These are phyloP conservation scores for Poeciliopsis occidentalis DNA, from an alignment of 2,113 vertebrate species.

Conservation along the genomic window DNA sequence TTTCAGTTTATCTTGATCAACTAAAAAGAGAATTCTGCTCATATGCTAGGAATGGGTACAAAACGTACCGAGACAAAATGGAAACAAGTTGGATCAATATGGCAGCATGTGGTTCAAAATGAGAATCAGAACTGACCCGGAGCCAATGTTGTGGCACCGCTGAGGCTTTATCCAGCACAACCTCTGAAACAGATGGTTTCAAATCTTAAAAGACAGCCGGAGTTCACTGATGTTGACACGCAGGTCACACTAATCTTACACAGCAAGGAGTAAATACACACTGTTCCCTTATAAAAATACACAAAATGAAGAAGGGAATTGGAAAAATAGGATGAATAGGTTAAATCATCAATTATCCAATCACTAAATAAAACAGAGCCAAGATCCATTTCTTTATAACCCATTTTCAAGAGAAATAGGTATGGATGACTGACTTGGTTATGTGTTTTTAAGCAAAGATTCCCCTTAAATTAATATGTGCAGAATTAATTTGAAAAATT, in stretches of 20 bases:
- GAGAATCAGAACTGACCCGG: neutral
- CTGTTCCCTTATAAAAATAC: neutral
- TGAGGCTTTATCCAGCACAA: slow-evolving; percentile 2
- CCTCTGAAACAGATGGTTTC: slow-evolving; percentile 39
- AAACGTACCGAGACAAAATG: neutral
- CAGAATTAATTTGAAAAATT: neutral
- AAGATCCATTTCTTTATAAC: neutral
- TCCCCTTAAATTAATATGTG: neutral
- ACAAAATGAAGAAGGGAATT: neutral
- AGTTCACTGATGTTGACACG: slow-evolving; percentile 13
- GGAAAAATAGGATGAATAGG: neutral
- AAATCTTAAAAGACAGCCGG: slow-evolving; percentile 32
- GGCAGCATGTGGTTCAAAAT: neutral
- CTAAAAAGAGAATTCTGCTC: too few relatives aligned
- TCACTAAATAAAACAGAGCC: neutral
- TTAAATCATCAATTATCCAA: neutral
- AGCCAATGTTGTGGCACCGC: neutral
- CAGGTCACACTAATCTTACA: slow-evolving; percentile 37
- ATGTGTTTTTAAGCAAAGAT: neutral
- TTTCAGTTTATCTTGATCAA: neutral
- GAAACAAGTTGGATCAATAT: neutral
- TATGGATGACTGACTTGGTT: neutral
- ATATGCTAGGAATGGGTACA: too few relatives aligned
- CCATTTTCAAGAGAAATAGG: neutral
- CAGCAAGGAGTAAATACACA: neutral